Conservation (phyloP, 2,888 invertebrate genomes). For the Notodonta dromedarius region DNA sequence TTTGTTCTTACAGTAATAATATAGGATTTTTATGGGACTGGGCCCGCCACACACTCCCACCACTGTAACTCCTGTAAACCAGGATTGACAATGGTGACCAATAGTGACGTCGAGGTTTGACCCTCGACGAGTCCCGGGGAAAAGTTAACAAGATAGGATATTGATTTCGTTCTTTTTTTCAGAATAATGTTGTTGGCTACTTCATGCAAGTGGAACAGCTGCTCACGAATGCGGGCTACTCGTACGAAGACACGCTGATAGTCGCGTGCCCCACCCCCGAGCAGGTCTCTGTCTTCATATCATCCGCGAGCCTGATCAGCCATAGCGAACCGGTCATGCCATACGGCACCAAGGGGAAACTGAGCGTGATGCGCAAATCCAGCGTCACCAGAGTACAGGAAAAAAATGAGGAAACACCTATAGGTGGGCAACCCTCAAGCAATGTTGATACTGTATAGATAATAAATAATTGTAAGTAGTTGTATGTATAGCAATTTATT, state of each 20-base stretch:
- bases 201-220: conserved; percentile 94
- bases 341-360: conserved; percentile 71
- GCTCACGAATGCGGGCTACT: conserved; percentile 89
- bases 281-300: conserved; percentile 94
- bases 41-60: no score
- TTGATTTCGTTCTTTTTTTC: conserved; percentile 36
- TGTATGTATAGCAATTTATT: not conserved
- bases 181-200: conserved; percentile 94
- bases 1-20: no score
- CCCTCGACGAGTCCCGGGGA: no score
- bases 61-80: no score
- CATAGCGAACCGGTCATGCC: conserved; percentile 75
- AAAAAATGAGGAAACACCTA: conserved; percentile 38
- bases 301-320: conserved; percentile 89
- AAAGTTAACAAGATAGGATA: no score
- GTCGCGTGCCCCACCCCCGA: conserved; percentile 97
- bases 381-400: conserved; percentile 65
- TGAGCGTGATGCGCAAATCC: conserved; percentile 61
- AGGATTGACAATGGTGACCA: no score
- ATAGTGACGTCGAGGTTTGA: no score
- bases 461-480: not conserved
- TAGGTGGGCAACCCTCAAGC: conserved; percentile 10
- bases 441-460: conserved; percentile 24
- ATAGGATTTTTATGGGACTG: no score
- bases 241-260: conserved; percentile 91